phyloP scores from a whole-genome alignment of 2,888 invertebrate genomes.

The Fragum fragum region DNA sequence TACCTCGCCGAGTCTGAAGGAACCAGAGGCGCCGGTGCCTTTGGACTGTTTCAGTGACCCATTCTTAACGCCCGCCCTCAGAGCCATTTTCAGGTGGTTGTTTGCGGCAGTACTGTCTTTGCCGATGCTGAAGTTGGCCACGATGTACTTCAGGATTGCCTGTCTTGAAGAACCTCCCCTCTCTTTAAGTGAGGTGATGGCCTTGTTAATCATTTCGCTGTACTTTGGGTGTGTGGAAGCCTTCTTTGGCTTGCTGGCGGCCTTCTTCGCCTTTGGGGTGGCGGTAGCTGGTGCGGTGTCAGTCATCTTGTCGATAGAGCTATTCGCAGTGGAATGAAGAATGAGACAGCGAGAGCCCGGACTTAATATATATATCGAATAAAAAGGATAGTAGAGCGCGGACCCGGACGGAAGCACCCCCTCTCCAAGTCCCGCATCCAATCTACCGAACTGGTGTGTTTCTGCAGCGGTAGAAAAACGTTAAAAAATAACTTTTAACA shows the following conservation, averaged over 20 bases:
- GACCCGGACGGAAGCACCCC: conserved; percentile 73
- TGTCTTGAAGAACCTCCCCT: conserved; percentile 87
- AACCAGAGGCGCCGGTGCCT: conserved; percentile 82
- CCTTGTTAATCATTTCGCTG: conserved; percentile 87
- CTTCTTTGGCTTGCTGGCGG: conserved; percentile 77
- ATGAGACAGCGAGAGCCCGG: neutral
- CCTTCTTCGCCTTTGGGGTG: conserved; percentile 66
- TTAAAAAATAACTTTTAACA: too few species aligned
- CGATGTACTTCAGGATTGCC: conserved; percentile 87
- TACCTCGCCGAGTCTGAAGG: conserved; percentile 78
- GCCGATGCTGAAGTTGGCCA: conserved; percentile 86
- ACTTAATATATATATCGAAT: conserved; percentile 46
- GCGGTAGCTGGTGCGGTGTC: conserved; percentile 60
- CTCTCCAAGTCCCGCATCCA: too few species aligned
- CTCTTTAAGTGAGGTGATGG: conserved; percentile 86
- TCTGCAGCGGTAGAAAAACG: too few species aligned
- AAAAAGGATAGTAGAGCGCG: conserved; percentile 55
- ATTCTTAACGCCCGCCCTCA: conserved; percentile 85
- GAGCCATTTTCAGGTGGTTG: conserved; percentile 86
- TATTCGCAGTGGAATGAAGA: neutral
- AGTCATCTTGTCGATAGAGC: conserved; percentile 1
- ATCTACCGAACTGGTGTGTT: too few species aligned
- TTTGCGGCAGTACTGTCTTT: conserved; percentile 86
- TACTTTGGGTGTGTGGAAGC: conserved; percentile 85
- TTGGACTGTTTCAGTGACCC: conserved; percentile 85